These are phyloP conservation scores for Campoplex capitator DNA, from an alignment of 2,888 invertebrate species.

Conservation along the genomic window DNA sequence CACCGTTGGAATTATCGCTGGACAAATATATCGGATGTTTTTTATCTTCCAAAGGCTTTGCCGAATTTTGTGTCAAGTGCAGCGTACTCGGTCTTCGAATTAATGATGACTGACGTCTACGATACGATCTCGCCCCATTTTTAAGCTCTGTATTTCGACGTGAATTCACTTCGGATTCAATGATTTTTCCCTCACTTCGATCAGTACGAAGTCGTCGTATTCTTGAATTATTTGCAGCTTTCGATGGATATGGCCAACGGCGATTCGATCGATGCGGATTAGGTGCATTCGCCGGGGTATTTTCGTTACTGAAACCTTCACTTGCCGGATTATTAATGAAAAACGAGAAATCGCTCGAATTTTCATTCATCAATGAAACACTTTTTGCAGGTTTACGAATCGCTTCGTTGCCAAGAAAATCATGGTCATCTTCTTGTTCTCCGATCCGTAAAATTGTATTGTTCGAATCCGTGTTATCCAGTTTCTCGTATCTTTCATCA, in stretches of 20 bases:
- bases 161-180: neutral
- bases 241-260: neutral
- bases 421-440: neutral
- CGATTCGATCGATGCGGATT: constrained; percentile 12
- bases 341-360: neutral
- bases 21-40: constrained; percentile 9
- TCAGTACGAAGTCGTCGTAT: constrained; percentile 1
- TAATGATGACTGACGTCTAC: neutral
- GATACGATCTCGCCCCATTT: neutral
- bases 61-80: constrained; percentile 8
- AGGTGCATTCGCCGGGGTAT: neutral
- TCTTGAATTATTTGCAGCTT: neutral
- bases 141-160: neutral
- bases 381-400: neutral
- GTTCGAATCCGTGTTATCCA: neutral
- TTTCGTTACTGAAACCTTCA: neutral
- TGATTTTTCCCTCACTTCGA: neutral
- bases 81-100: neutral
- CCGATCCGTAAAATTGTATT: neutral
- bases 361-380: neutral
- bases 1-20: neutral
- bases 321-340: neutral
- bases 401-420: neutral
- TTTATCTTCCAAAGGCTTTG: neutral
- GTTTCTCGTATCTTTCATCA: constrained; percentile 6